Conservation (phyloP, 2,797 vertebrate species). For the Argentina silus region DNA sequence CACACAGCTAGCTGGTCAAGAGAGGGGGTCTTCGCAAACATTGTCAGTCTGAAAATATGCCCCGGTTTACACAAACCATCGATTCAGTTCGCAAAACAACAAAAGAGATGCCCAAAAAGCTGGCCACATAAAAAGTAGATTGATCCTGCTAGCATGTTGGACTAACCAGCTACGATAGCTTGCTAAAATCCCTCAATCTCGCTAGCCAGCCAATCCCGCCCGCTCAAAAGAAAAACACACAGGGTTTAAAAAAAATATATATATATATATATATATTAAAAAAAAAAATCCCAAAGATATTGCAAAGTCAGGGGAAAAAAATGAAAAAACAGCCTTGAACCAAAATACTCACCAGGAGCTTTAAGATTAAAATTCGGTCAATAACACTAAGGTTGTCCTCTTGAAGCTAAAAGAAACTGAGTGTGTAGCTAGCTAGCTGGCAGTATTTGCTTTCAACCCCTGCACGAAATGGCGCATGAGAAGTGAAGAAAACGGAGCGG, state of each 20-base stretch:
- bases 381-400: constrained; percentile 66
- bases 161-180: background rate
- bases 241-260: constrained; percentile 68
- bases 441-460: constrained; percentile 50
- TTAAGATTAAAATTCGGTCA: constrained; percentile 77
- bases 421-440: constrained; percentile 30
- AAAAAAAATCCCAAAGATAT: constrained; percentile 72
- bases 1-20: background rate
- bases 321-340: constrained; percentile 71
- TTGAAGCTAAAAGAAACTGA: constrained; percentile 25
- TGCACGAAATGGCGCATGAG: constrained; percentile 57
- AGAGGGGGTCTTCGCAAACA: constrained; percentile 22
- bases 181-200: background rate
- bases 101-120: constrained; percentile 5
- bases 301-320: constrained; percentile 68
- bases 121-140: background rate
- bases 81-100: background rate
- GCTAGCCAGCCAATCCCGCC: constrained; percentile 34
- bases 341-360: constrained; percentile 84
- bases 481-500: background rate
- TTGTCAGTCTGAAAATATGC: constrained; percentile 26
- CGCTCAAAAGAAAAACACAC: constrained; percentile 64
- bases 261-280: too few relatives aligned
- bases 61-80: background rate
- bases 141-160: constrained; percentile 5